These are phyloP conservation scores for Leuciscus idus DNA, from an alignment of 2,113 vertebrate genomes.

Conservation along the genomic window DNA sequence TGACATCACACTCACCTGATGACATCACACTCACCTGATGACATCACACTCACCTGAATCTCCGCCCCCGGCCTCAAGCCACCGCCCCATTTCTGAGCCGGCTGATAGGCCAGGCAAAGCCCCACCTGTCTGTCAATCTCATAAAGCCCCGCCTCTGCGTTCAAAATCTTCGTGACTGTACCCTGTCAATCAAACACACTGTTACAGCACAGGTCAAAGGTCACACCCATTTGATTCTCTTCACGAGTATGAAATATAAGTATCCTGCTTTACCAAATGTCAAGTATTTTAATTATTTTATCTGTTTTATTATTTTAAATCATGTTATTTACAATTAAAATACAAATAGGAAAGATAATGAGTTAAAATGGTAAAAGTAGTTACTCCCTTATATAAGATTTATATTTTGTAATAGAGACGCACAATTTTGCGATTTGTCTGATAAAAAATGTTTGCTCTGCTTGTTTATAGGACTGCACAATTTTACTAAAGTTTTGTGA, in stretches of 20 bases:
- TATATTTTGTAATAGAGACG: too few species aligned
- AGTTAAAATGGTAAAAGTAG: too few species aligned
- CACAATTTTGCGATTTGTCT: too few species aligned
- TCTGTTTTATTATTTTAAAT: too few species aligned
- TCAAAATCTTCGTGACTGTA: constrained; percentile 78
- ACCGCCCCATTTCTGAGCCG: constrained; percentile 67
- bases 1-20: constrained; percentile 71
- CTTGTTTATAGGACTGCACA: too few species aligned
- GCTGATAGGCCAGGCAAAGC: constrained; percentile 87
- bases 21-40: neutral
- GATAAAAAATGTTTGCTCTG: too few species aligned
- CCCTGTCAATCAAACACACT: constrained; percentile 75
- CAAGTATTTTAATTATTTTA: too few species aligned
- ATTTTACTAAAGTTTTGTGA: too few species aligned
- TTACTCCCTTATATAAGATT: too few species aligned
- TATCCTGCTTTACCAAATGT: neutral
- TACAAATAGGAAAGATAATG: too few species aligned
- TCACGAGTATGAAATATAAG: neutral
- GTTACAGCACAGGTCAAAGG: constrained; percentile 37
- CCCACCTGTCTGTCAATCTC: constrained; percentile 81
- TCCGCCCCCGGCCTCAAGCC: constrained; percentile 77
- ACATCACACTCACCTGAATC: constrained; percentile 76
- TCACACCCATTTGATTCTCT: neutral
- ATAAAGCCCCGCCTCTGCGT: constrained; percentile 81
- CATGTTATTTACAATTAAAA: too few species aligned